phyloP scores from a whole-genome alignment of 2,113 vertebrate species.

The Pluvianellus socialis region DNA sequence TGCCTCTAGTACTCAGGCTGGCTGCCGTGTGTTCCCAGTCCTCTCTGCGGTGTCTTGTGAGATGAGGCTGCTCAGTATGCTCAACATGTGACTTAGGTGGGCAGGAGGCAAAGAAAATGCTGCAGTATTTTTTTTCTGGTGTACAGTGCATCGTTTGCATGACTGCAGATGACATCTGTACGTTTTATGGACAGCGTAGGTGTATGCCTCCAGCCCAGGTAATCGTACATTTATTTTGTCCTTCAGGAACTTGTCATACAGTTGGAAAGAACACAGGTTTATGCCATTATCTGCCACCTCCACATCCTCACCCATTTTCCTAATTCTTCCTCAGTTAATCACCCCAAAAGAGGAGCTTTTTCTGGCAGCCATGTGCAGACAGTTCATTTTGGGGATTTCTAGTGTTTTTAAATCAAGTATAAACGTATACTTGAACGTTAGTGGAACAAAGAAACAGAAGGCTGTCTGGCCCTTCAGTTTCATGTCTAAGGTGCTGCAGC shows the following conservation, averaged over 20 bases:
- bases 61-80: neutral
- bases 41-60: neutral
- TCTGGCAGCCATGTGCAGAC: neutral
- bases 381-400: neutral
- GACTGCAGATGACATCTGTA: neutral
- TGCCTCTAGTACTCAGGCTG: neutral
- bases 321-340: neutral
- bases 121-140: neutral
- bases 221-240: neutral
- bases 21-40: neutral
- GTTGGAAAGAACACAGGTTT: neutral
- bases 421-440: neutral
- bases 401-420: neutral
- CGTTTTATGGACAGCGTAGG: rapidly evolving
- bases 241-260: neutral
- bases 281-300: neutral
- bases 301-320: neutral
- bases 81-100: neutral
- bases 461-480: neutral
- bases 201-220: neutral
- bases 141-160: neutral
- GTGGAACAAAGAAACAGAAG: neutral
- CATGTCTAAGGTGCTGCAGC: neutral
- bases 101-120: neutral
- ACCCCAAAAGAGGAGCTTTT: neutral